Evolutionary conservation across 2,113 vertebrate species (phyloP).

Genomic region (Myocastor coypus): DNA sequence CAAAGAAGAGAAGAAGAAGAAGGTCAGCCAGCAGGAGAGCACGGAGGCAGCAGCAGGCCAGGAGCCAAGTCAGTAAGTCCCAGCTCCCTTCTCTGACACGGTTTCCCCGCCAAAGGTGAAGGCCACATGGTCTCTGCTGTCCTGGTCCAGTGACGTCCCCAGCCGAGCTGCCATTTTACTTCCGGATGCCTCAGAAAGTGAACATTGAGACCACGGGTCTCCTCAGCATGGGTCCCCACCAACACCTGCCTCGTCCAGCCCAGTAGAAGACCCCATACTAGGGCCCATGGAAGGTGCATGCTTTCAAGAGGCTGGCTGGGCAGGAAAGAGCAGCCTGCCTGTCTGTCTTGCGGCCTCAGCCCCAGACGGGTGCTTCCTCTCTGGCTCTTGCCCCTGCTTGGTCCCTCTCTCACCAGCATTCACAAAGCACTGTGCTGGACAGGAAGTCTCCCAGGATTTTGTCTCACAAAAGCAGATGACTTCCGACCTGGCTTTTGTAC

Average conservation of each 20-base stretch:
- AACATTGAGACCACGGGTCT: neutral
- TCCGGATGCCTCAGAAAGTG: neutral
- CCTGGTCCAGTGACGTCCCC: neutral
- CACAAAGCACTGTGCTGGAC: neutral
- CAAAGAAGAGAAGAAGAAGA: slow-evolving; percentile 89
- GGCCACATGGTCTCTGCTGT: neutral
- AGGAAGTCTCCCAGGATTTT: slow-evolving; percentile 36
- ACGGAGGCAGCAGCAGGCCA: slow-evolving; percentile 68
- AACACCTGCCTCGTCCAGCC: neutral
- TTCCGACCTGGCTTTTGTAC: neutral
- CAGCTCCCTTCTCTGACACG: accelerated
- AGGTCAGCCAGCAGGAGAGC: slow-evolving; percentile 75
- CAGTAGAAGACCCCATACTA: neutral
- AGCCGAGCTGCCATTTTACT: neutral
- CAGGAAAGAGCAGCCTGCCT: neutral
- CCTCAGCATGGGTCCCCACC: neutral
- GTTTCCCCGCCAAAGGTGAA: neutral
- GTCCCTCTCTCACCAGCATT: neutral
- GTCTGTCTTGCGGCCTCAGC: neutral
- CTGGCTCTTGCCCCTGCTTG: neutral
- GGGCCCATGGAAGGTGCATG: neutral
- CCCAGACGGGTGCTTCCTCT: neutral
- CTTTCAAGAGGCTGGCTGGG: neutral
- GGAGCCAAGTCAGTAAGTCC: slow-evolving; percentile 90
- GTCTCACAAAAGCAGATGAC: slow-evolving; percentile 5